phyloP scores from a whole-genome alignment of 2,113 vertebrate genomes.

The Channa argus region DNA sequence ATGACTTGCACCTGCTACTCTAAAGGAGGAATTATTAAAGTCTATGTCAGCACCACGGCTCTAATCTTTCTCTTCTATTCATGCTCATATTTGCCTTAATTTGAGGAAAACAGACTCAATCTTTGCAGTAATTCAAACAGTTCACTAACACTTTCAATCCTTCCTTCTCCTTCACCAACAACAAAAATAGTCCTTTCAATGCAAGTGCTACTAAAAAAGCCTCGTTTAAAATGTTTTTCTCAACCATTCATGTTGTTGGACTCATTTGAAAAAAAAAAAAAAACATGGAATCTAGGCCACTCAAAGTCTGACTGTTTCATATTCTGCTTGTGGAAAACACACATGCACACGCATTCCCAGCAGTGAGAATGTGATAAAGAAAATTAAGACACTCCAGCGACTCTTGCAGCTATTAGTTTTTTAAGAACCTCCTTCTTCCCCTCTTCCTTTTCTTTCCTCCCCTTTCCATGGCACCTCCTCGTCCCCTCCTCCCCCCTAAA shows the following conservation, averaged over 20 bases:
- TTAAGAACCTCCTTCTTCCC: constrained; percentile 28
- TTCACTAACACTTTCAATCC: constrained; percentile 44
- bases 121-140: constrained; percentile 41
- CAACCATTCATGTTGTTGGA: constrained; percentile 50
- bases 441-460: constrained; percentile 27
- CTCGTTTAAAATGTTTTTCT: constrained; percentile 34
- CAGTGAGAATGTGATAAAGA: constrained; percentile 39
- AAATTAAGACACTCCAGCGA: constrained; percentile 52
- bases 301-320: constrained; percentile 59
- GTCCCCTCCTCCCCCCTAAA: constrained; percentile 22
- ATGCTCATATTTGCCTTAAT: constrained; percentile 47
- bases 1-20: constrained; percentile 70
- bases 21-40: constrained; percentile 60
- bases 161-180: constrained; percentile 22
- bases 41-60: constrained; percentile 49
- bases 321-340: constrained; percentile 56
- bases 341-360: constrained; percentile 29
- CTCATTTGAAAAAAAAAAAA: constrained; percentile 11
- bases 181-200: constrained; percentile 34
- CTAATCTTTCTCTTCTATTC: constrained; percentile 51
- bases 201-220: constrained; percentile 40
- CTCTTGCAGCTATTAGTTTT: constrained; percentile 57
- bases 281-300: constrained; percentile 56
- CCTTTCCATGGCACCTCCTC: constrained; percentile 7
- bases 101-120: constrained; percentile 49